Evolutionary conservation across 64 coral and sea anemone genomes (phyloP).

Genomic region (Dendronephthya gigantea): DNA sequence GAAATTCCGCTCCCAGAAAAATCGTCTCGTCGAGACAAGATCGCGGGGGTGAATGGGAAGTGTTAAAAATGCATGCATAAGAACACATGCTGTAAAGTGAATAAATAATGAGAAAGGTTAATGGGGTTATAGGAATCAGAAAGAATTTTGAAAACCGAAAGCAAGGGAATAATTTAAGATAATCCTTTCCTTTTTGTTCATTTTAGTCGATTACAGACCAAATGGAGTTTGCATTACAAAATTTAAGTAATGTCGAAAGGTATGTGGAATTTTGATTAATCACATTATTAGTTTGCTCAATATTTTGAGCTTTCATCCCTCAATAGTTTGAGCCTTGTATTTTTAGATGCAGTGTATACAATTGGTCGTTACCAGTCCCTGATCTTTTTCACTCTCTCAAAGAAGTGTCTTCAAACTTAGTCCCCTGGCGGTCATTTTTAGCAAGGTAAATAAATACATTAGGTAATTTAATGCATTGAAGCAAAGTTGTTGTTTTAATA

Average conservation of each 20-base stretch:
- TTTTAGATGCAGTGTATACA: slow-evolving; percentile 58
- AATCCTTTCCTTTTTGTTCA: neutral
- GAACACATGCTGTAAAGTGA: no score
- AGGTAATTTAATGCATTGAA: no score
- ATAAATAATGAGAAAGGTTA: no score
- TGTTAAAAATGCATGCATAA: no score
- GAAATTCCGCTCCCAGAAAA: no score
- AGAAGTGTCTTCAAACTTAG: slow-evolving; percentile 22
- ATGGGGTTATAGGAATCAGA: no score
- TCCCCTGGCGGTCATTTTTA: slow-evolving; percentile 76
- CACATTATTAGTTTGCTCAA: neutral
- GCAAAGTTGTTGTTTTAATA: no score
- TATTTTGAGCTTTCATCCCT: neutral
- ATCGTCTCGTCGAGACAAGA: no score
- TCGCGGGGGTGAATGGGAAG: no score
- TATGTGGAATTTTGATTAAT: slow-evolving; percentile 8
- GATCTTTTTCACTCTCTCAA: slow-evolving; percentile 47
- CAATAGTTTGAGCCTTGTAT: neutral
- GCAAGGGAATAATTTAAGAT: no score
- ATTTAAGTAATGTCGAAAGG: slow-evolving; percentile 69
- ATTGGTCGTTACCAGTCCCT: slow-evolving; percentile 48
- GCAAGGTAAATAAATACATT: no score
- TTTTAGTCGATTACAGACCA: slow-evolving; percentile 75
- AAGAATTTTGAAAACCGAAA: no score
- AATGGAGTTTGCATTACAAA: slow-evolving; percentile 89